Base-by-base conservation (phyloP, 1,140 invertebrate genomes). In the Drosophila pruinosa region DNA sequence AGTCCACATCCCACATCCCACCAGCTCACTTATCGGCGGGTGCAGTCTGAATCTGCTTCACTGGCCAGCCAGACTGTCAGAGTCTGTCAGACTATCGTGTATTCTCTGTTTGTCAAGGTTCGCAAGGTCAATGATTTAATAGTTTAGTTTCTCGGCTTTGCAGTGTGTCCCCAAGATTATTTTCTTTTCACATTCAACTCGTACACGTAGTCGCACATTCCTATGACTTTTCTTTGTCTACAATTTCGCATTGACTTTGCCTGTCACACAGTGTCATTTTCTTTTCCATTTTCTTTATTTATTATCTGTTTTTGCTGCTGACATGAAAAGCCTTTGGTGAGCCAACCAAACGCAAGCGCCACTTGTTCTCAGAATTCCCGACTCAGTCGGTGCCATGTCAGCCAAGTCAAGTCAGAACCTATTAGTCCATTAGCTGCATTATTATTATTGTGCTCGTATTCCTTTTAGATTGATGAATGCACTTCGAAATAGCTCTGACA, bases 51-150 rank as follows among this genome's bases (percentile, higher is more conserved):
- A 12, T 39, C 28, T 38, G 4, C 7, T 10, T 41, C 39, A 41
- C 15, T 41, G 7, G 14, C 14, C 39, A 17, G 8, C 5, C 39
- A 17, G 15, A 10, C 39, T 26, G 17, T 7, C 7, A 5, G 10
- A n/a, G 17, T 26, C 36, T 7, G 15, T 26, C 21, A 47, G 26
- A 38, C 31, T 58, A 24, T 54, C 34, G 57, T 50, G 36, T 43
- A 59, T 59, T 50, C 34, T 53, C 64, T 36, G 67, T 72, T 72
- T 69, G 78, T 75, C 78, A 86, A 86, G 78, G 82, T 88, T 86
- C 82, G 38, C 83, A 86, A 86, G 82, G 82, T 86, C 82, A 86
- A 88, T 86, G 82, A 75, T 86, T 86, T 88, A 88, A 82, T 86
- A 88, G 75, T 78, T 78, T 82, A 78, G 45, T 64, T 65, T 52